Conservation (phyloP, 1,140 invertebrate genomes). For the Drosophila mojavensis region DNA sequence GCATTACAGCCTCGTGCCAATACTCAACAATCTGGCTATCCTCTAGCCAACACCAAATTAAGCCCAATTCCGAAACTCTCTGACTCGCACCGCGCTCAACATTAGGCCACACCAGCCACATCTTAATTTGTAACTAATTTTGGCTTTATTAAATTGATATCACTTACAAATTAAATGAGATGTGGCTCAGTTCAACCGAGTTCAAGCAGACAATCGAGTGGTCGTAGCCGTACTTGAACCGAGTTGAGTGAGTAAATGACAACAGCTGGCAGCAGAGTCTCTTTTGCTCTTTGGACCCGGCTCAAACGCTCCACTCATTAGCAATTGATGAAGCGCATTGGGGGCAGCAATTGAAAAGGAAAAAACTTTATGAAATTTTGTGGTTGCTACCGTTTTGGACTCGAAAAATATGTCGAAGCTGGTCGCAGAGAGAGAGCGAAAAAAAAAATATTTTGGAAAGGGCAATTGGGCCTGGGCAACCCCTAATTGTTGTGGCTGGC, state of each 20-base stretch:
- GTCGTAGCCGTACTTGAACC: background rate
- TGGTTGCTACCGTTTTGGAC: constrained; percentile 76
- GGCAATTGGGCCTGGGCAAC: constrained; percentile 68
- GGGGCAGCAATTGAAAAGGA: constrained; percentile 17
- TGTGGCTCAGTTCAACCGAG: constrained; percentile 61
- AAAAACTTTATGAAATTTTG: constrained; percentile 79
- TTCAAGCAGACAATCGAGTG: constrained; percentile 51
- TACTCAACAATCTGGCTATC: too few relatives aligned
- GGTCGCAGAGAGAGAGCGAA: too few relatives aligned
- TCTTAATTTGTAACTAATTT: constrained; percentile 5
- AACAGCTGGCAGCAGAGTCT: constrained; percentile 63
- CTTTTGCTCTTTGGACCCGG: constrained; percentile 25
- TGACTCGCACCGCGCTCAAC: too few relatives aligned
- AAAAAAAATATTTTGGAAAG: constrained; percentile 54
- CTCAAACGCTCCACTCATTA: constrained; percentile 67
- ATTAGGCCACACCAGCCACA: background rate
- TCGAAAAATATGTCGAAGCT: constrained; percentile 61
- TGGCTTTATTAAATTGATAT: constrained; percentile 56
- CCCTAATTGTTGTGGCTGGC: constrained; percentile 76
- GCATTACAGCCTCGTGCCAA: too few relatives aligned
- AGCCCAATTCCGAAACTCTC: too few relatives aligned
- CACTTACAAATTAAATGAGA: constrained; percentile 67
- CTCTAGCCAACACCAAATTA: too few relatives aligned
- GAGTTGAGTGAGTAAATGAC: constrained; percentile 60
- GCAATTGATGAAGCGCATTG: constrained; percentile 77